These are phyloP conservation scores for Phyllotreta cruciferae DNA, from an alignment of 2,888 invertebrate genomes.

Conservation along the genomic window DNA sequence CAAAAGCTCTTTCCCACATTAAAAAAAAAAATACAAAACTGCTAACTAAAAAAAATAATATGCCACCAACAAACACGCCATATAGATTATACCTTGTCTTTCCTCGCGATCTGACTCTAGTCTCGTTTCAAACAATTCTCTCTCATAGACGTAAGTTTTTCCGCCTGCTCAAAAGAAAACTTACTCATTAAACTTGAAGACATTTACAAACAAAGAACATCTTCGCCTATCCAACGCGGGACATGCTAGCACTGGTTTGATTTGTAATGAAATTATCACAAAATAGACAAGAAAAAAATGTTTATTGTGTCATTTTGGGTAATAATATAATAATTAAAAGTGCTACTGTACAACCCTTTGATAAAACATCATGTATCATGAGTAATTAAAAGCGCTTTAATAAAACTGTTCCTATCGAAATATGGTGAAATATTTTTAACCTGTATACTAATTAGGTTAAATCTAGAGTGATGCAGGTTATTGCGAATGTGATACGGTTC, in stretches of 20 bases:
- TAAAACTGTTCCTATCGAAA: too few species aligned
- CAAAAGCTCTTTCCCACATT: conserved; percentile 6
- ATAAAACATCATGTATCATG: too few species aligned
- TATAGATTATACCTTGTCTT: conserved; percentile 39
- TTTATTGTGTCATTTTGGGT: not conserved
- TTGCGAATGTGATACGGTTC: too few species aligned
- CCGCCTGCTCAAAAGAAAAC: conserved; percentile 33
- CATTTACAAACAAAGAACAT: conserved; percentile 13
- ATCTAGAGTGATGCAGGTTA: too few species aligned
- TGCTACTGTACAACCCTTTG: too few species aligned
- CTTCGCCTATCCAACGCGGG: too few species aligned
- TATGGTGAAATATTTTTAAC: too few species aligned
- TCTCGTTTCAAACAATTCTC: conserved; percentile 37
- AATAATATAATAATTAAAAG: too few species aligned
- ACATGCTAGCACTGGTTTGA: conserved; percentile 20
- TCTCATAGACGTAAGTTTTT: conserved; percentile 34
- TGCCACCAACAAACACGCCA: conserved; percentile 24
- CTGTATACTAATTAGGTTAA: too few species aligned
- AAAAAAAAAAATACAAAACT: conserved; percentile 2
- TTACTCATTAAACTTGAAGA: too few species aligned
- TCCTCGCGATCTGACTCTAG: conserved; percentile 37
- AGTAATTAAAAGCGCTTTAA: too few species aligned
- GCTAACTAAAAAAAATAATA: conserved; percentile 17
- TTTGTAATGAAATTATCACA: not conserved
- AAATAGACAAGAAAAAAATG: not conserved